phyloP scores from a whole-genome alignment of 2,888 invertebrate genomes.

The Rhagonycha fulva region DNA sequence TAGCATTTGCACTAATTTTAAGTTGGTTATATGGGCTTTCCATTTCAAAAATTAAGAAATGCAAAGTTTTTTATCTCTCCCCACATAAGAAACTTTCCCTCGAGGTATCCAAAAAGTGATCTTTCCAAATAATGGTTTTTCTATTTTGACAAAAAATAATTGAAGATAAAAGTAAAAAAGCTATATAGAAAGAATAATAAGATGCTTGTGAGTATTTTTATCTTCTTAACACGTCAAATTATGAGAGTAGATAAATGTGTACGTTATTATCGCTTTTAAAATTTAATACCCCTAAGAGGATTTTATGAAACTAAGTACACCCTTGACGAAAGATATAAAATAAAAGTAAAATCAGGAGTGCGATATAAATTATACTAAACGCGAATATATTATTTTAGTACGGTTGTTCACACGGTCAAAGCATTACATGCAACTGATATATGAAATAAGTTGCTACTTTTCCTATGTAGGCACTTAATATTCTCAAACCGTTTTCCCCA shows the following conservation, averaged over 20 bases:
- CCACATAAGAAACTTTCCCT: background rate
- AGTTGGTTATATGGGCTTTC: background rate
- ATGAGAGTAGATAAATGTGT: background rate
- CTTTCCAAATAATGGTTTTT: background rate
- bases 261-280: slow-evolving; percentile 6
- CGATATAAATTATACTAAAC: slow-evolving; percentile 33
- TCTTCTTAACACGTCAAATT: background rate
- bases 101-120: background rate
- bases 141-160: background rate
- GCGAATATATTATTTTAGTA: slow-evolving; percentile 25
- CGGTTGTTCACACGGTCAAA: slow-evolving; percentile 33
- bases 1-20: no score
- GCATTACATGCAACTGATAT: slow-evolving; percentile 33
- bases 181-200: background rate
- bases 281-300: slow-evolving; percentile 22
- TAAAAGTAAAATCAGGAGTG: slow-evolving; percentile 33
- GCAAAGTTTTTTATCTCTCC: background rate
- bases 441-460: slow-evolving; percentile 32
- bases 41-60: background rate
- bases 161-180: background rate
- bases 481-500: slow-evolving; percentile 12
- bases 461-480: slow-evolving; percentile 8
- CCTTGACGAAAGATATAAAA: slow-evolving; percentile 21
- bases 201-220: background rate
- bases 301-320: slow-evolving; percentile 21